These are phyloP conservation scores for Aleadryas rufinucha DNA, from an alignment of 2,113 vertebrate genomes.

Conservation along the genomic window DNA sequence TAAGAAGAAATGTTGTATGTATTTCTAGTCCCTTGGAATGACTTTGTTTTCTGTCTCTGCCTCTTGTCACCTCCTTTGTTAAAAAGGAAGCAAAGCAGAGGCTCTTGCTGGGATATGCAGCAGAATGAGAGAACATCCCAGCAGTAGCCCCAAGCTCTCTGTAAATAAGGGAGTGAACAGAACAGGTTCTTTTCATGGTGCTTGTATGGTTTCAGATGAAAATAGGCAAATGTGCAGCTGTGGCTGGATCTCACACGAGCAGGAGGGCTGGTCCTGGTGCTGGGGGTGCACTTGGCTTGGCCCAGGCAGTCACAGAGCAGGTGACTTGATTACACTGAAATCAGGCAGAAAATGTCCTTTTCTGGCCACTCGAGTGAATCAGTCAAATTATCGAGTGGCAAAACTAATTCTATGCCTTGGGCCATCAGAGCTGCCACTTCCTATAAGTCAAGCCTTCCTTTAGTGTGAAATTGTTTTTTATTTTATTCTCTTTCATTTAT, in stretches of 20 bases:
- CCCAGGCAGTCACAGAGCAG: constrained; percentile 64
- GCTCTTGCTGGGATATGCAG: neutral
- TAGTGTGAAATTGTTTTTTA: constrained; percentile 79
- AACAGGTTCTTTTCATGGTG: neutral
- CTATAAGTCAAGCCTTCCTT: constrained; percentile 80
- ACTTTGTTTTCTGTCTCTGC: neutral
- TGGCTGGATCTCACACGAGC: neutral
- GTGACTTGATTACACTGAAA: constrained; percentile 81
- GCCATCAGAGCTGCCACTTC: constrained; percentile 81
- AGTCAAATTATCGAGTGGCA: constrained; percentile 82
- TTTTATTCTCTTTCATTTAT: constrained; percentile 83
- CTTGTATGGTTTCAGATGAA: neutral
- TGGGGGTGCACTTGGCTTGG: constrained; percentile 44
- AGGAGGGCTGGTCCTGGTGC: neutral
- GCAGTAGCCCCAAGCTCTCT: neutral
- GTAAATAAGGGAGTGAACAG: neutral
- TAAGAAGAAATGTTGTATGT: neutral
- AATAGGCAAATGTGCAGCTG: neutral
- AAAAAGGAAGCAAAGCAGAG: neutral
- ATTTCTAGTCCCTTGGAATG: neutral
- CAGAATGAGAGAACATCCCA: neutral
- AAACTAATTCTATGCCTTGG: constrained; percentile 79
- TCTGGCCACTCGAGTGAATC: constrained; percentile 81
- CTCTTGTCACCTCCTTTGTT: neutral
- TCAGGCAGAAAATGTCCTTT: constrained; percentile 83